A percentile compares a stretch with the other conserved stretches of the same genome.
These are phyloP conservation scores for Heliothis virescens DNA, from an alignment of 1,140 invertebrate species.

Conservation along the genomic window DNA sequence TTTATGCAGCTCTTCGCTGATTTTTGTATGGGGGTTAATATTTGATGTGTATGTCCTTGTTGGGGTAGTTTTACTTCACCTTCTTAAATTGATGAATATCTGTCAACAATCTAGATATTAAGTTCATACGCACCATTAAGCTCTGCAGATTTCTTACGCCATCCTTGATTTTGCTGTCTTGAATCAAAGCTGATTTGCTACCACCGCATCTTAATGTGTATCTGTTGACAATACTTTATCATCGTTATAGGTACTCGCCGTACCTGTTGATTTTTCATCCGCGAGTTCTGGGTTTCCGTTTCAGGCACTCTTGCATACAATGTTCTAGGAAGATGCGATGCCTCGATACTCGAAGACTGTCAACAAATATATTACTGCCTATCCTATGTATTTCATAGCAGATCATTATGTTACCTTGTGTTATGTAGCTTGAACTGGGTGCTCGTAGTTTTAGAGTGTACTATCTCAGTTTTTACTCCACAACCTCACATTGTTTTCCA, in stretches of 20 bases:
- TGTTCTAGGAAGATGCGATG: not conserved
- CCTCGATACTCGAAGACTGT: not conserved
- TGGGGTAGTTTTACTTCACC: too few relatives aligned
- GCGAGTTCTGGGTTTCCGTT: too few relatives aligned
- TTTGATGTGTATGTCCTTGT: too few relatives aligned
- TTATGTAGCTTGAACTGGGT: not conserved
- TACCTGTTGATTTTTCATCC: not conserved
- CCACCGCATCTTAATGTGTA: not conserved
- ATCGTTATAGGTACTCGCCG: not conserved
- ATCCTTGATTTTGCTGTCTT: not conserved
- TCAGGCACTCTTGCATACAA: too few relatives aligned
- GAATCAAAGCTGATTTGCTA: not conserved
- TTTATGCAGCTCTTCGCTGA: too few relatives aligned
- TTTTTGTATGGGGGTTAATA: too few relatives aligned
- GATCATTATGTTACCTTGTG: not conserved
- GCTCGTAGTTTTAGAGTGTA: not conserved
- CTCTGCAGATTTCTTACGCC: too few relatives aligned
- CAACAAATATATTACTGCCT: not conserved
- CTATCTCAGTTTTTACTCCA: not conserved
- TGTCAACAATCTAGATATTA: too few relatives aligned
- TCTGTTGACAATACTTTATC: conserved; percentile 28
- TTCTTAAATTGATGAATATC: too few relatives aligned
- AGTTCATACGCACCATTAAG: too few relatives aligned
- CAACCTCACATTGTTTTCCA: not conserved
- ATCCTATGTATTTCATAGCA: not conserved